Evolutionary conservation across 1,140 invertebrate genomes (phyloP).

Genomic region (Oryctes rhinoceros): DNA sequence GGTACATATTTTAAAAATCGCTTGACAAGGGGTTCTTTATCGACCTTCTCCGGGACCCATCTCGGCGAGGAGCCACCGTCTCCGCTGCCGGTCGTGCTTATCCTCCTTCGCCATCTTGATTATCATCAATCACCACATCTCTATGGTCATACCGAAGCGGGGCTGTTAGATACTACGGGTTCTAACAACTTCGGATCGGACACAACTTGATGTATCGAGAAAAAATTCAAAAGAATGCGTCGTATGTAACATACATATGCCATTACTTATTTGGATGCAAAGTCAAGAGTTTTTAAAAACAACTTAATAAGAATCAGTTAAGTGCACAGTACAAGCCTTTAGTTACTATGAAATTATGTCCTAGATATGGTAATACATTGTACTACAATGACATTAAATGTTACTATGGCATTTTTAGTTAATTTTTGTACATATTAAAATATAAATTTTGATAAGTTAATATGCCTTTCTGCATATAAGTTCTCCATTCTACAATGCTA

Average conservation of each 20-base stretch:
- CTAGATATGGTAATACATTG: too few species aligned
- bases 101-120: neutral
- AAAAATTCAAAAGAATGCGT: neutral
- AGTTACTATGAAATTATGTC: too few species aligned
- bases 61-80: neutral
- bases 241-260: neutral
- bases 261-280: neutral
- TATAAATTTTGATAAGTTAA: too few species aligned
- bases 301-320: too few species aligned
- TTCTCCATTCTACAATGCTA: too few species aligned
- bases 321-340: too few species aligned
- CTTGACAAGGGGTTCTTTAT: slow-evolving; percentile 34
- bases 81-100: neutral
- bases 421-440: too few species aligned
- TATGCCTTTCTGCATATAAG: too few species aligned
- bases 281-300: too few species aligned
- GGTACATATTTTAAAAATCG: slow-evolving; percentile 32
- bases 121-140: slow-evolving; percentile 4
- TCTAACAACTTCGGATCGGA: neutral
- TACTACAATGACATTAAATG: too few species aligned
- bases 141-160: neutral
- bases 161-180: neutral
- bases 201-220: neutral
- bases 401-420: too few species aligned
- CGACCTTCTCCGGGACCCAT: neutral